Conservation (phyloP, 1,140 invertebrate species). For the Ceratina australensis region DNA sequence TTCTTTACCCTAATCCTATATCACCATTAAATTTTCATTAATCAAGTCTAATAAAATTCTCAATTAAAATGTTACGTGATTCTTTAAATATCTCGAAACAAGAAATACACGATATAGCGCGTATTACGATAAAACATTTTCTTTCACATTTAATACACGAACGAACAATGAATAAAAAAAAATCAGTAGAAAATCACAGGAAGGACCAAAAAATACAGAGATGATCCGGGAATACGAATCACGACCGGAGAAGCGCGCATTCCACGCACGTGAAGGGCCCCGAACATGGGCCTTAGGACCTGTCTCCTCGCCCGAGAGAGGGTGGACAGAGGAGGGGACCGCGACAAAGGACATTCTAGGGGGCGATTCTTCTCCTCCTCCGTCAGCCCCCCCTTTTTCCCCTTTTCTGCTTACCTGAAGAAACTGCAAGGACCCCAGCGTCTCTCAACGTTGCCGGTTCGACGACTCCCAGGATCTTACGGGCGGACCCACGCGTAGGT, state of each 20-base stretch:
- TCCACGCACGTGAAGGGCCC: constrained; percentile 61
- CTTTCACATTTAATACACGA: background rate
- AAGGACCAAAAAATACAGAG: constrained; percentile 10
- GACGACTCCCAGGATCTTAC: constrained; percentile 57
- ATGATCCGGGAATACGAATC: background rate
- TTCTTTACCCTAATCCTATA: no score
- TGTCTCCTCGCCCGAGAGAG: constrained; percentile 46
- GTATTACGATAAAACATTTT: background rate
- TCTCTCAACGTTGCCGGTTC: constrained; percentile 68
- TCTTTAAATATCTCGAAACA: no score
- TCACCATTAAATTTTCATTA: no score
- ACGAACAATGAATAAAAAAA: background rate
- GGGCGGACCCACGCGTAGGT: constrained; percentile 34
- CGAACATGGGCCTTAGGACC: constrained; percentile 52
- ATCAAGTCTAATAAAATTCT: no score
- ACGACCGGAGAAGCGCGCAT: constrained; percentile 55
- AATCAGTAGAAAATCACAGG: no score
- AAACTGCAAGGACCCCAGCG: constrained; percentile 60
- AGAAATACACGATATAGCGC: no score
- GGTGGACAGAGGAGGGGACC: constrained; percentile 42
- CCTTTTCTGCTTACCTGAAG: constrained; percentile 54
- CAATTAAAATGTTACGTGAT: no score
- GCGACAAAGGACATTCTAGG: constrained; percentile 76
- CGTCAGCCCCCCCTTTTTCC: constrained; percentile 36
- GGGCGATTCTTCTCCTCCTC: constrained; percentile 49